These are phyloP conservation scores for Amitus sp. DNA, from an alignment of 2,888 invertebrate species.

Conservation along the genomic window DNA sequence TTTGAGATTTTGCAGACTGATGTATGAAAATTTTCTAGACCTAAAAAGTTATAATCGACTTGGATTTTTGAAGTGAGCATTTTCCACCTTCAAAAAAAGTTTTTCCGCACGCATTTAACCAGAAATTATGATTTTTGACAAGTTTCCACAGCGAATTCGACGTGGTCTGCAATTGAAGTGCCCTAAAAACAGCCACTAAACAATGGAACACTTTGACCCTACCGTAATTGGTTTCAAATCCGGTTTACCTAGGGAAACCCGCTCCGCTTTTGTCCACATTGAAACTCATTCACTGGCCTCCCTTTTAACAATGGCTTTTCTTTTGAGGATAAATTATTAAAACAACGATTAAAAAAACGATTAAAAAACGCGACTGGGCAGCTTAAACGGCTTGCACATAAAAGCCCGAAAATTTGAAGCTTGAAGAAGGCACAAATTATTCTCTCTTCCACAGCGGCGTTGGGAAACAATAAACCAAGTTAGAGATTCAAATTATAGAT, in stretches of 20 bases:
- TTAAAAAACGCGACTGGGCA: neutral
- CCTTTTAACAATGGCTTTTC: no score
- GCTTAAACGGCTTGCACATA: neutral
- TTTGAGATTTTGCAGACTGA: no score
- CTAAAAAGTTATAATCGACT: no score
- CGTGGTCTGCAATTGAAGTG: neutral
- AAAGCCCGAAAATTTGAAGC: neutral
- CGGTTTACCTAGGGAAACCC: no score
- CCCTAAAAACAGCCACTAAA: neutral
- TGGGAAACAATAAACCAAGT: neutral
- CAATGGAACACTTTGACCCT: neutral
- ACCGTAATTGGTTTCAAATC: neutral
- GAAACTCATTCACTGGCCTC: no score
- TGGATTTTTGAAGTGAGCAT: no score
- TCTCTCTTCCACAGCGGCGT: no score
- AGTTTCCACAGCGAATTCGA: constrained; percentile 5
- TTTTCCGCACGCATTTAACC: neutral
- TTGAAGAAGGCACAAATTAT: neutral
- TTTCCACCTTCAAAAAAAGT: neutral
- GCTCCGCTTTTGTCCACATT: no score
- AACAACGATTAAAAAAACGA: neutral
- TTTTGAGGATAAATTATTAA: no score
- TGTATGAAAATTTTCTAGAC: no score
- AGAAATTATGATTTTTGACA: constrained; percentile 4
- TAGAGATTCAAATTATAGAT: no score